A percentile compares a stretch with the other conserved stretches of the same genome.
Conservation (phyloP, 2,797 vertebrate species). For the Austrolebias charrua region DNA sequence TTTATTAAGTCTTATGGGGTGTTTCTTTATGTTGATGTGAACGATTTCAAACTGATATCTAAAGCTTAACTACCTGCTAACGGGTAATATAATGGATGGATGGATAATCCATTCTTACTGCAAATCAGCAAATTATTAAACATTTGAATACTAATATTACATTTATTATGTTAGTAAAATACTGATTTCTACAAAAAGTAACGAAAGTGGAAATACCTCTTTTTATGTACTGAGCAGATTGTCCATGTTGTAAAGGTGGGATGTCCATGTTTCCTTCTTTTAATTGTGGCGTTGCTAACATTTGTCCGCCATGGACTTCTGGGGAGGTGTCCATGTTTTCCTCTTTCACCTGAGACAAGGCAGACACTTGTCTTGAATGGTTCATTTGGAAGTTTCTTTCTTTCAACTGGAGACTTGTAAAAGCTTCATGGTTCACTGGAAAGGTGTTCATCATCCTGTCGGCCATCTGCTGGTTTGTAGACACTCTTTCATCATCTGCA, state of each 20-base stretch:
- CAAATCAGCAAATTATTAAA: not conserved
- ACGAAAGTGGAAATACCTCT: constrained; percentile 74
- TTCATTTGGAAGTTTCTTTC: constrained; percentile 16
- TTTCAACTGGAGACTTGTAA: not conserved
- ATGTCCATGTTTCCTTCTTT: constrained; percentile 25
- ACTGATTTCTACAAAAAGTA: not conserved
- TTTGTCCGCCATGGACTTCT: not conserved
- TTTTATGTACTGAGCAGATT: constrained; percentile 58
- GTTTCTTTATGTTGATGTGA: constrained; percentile 2
- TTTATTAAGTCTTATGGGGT: constrained; percentile 4
- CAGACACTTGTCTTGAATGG: constrained; percentile 18
- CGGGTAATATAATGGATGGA: not conserved
- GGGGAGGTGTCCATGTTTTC: constrained; percentile 3
- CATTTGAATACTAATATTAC: too few species aligned
- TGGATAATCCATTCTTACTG: not conserved
- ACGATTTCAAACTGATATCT: not conserved
- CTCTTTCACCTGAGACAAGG: constrained; percentile 16
- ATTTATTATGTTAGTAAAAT: too few species aligned
- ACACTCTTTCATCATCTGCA: constrained; percentile 24
- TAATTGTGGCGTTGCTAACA: not conserved
- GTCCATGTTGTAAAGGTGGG: constrained; percentile 14
- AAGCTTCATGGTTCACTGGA: not conserved
- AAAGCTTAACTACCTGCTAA: not conserved
- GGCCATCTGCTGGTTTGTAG: not conserved
- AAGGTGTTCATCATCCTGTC: constrained; percentile 21